These are phyloP conservation scores for Diacarnus erythraeanus DNA, from an alignment of 37 sponge, comb jelly and placozoan genomes.

Conservation along the genomic window DNA sequence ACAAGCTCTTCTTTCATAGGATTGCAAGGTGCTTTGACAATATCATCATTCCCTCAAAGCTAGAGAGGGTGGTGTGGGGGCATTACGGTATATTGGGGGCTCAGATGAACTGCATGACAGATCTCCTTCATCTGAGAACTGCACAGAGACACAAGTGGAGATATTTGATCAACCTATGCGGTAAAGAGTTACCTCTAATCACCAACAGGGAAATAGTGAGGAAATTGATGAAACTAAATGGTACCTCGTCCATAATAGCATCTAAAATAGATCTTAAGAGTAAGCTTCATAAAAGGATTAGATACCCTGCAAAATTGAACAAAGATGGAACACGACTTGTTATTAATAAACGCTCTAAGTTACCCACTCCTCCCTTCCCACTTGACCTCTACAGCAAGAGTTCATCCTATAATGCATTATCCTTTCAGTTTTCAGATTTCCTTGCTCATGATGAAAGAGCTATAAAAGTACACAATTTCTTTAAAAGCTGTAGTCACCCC, in stretches of 20 bases:
- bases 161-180: conserved; percentile 54
- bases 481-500: neutral
- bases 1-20: neutral
- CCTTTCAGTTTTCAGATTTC: neutral
- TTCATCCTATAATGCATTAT: conserved; percentile 8
- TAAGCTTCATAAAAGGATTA: neutral
- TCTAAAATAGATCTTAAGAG: neutral
- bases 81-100: conserved; percentile 34
- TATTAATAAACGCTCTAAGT: neutral
- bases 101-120: conserved; percentile 36
- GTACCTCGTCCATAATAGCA: neutral
- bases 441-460: neutral
- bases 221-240: neutral
- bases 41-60: conserved; percentile 12
- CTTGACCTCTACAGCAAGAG: neutral
- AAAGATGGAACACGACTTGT: neutral
- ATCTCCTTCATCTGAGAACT: neutral
- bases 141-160: conserved; percentile 25
- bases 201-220: conserved; percentile 60
- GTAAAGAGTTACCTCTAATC: conserved; percentile 44
- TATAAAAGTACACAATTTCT: neutral
- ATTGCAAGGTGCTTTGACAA: conserved; percentile 33
- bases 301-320: neutral
- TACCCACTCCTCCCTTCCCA: neutral
- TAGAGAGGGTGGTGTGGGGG: conserved; percentile 13